A percentile compares a stretch with the other conserved stretches of the same genome.
These are phyloP conservation scores for Sorex fumeus DNA, from an alignment of 2,113 vertebrate genomes.

Conservation along the genomic window DNA sequence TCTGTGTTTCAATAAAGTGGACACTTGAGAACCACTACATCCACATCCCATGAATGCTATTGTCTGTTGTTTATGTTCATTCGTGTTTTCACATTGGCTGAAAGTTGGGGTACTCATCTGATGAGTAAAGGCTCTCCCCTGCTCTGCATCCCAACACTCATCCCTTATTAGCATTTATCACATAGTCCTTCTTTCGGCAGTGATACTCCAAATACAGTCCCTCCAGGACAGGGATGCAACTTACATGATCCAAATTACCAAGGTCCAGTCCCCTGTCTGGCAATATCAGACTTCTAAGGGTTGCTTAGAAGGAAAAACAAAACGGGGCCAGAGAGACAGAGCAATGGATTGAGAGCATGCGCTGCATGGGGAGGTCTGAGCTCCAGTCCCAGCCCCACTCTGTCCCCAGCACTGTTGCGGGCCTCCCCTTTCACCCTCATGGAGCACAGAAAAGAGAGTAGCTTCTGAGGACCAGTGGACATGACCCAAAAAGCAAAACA, in stretches of 20 bases:
- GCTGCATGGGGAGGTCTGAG: too few relatives aligned
- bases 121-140: background rate
- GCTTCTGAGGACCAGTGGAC: too few relatives aligned
- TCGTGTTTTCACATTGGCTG: slow-evolving; percentile 24
- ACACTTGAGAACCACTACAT: background rate
- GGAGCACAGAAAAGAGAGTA: too few relatives aligned
- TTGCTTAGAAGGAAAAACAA: background rate
- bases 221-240: background rate
- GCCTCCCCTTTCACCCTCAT: too few relatives aligned
- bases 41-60: background rate
- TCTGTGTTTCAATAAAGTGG: background rate
- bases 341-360: too few relatives aligned
- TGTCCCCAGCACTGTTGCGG: too few relatives aligned
- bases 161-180: background rate
- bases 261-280: background rate
- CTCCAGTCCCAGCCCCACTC: too few relatives aligned
- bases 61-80: background rate
- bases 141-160: background rate
- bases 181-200: background rate
- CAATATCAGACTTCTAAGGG: slow-evolving; percentile 20
- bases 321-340: too few relatives aligned
- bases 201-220: too few relatives aligned
- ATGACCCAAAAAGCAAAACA: background rate
- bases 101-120: background rate
- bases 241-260: background rate